Evolutionary conservation across 1,140 invertebrate genomes (phyloP).

Genomic region (Polyergus mexicanus): DNA sequence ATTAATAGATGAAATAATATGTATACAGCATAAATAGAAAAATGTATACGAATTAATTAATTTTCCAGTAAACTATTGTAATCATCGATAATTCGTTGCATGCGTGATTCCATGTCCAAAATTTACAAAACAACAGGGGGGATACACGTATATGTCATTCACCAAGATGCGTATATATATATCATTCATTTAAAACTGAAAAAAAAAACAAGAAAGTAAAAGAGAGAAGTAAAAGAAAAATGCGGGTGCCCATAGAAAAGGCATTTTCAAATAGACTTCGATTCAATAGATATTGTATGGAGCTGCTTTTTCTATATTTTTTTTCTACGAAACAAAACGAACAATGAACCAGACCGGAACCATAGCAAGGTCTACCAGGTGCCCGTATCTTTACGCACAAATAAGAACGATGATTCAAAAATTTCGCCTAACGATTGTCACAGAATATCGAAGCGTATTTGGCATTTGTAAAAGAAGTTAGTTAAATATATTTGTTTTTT

Average conservation of each 20-base stretch:
- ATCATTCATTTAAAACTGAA: neutral
- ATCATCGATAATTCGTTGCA: neutral
- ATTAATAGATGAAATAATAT: too few relatives aligned
- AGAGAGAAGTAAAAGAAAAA: slow-evolving; percentile 9
- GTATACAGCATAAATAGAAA: neutral
- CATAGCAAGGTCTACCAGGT: slow-evolving; percentile 63
- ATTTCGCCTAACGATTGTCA: neutral
- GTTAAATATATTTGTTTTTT: neutral
- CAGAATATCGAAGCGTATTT: neutral
- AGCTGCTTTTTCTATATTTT: slow-evolving; percentile 66
- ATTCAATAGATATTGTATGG: slow-evolving; percentile 79
- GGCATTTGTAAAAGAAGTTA: neutral
- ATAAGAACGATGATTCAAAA: neutral
- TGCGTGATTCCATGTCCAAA: slow-evolving; percentile 48
- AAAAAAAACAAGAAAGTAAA: neutral
- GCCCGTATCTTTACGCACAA: slow-evolving; percentile 11
- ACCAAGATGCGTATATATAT: neutral
- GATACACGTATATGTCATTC: neutral
- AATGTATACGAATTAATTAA: slow-evolving; percentile 11
- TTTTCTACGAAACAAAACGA: slow-evolving; percentile 59
- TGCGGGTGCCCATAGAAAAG: slow-evolving; percentile 52
- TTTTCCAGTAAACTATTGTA: neutral
- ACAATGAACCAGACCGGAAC: slow-evolving; percentile 80
- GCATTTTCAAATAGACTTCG: neutral
- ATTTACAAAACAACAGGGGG: neutral